Percentiles rank a stretch among this genome's conserved stretches.
Conservation (phyloP, 2,888 invertebrate species). For the Diaprepes abbreviatus region DNA sequence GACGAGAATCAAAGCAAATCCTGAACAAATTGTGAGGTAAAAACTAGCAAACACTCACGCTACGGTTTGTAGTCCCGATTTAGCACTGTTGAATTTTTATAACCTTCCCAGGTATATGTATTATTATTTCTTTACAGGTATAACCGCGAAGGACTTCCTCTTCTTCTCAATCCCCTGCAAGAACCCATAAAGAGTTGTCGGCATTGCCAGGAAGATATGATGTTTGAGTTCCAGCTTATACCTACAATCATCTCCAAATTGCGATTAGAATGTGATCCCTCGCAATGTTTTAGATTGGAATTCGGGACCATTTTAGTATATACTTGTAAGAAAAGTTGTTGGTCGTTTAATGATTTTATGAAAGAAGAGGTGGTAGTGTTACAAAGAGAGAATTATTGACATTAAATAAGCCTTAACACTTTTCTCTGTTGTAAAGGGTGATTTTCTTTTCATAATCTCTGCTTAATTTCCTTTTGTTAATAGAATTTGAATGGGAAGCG, state of each 20-base stretch:
- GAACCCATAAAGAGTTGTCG: constrained; percentile 73
- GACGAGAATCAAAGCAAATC: constrained; percentile 79
- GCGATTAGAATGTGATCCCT: constrained; percentile 70
- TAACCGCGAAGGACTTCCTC: constrained; percentile 69
- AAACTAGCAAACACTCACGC: too few relatives aligned
- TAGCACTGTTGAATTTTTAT: too few relatives aligned
- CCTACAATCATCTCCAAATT: constrained; percentile 84
- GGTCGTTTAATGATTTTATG: constrained; percentile 78
- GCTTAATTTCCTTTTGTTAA: too few relatives aligned
- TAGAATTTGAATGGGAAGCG: too few relatives aligned
- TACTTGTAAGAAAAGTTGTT: constrained; percentile 88
- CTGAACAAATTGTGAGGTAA: constrained; percentile 87
- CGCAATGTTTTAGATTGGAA: constrained; percentile 74
- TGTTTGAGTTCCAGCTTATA: constrained; percentile 88
- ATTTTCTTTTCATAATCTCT: too few relatives aligned
- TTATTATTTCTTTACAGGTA: constrained; percentile 76
- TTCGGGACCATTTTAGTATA: constrained; percentile 90
- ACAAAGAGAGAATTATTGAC: constrained; percentile 76
- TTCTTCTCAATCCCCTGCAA: constrained; percentile 78
- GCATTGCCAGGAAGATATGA: constrained; percentile 79
- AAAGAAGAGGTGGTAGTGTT: constrained; percentile 81
- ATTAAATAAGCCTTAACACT: too few relatives aligned
- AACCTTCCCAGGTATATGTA: too few relatives aligned
- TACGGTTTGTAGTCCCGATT: too few relatives aligned
- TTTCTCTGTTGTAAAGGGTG: too few relatives aligned